Evolutionary conservation across 2,888 invertebrate species (phyloP), one percentile per base, ranked within the genome.

Genomic region (Griposia aprilina): DNA sequence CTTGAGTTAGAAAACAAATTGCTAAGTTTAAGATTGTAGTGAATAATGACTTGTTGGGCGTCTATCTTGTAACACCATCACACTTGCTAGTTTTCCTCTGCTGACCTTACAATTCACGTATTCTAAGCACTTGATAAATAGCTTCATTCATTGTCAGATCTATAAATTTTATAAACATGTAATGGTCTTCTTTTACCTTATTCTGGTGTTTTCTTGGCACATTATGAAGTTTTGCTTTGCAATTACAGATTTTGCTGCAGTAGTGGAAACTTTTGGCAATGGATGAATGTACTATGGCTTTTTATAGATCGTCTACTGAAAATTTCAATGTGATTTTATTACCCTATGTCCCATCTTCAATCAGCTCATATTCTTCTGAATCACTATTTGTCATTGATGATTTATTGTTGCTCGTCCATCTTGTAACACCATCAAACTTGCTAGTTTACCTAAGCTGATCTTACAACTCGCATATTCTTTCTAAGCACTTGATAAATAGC

Each of bases 11-110:
- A 70, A 81, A 85, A 85, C 76, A 78, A 78, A 84, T 82, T 65
- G 76, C 59, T 41, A 3, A 74, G 72, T 84, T 84, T 78, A 85
- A 84, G 82, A 85, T 82, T 74, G 60, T 57, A 50, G 85, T 84
- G 85, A 85, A 75, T 85, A 85, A 85, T 85, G 82, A 80, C 65
- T 85, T 73, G 82, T 74, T 79, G 72, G 41, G 15, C 11, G 57
- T 70, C 62, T 85, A 85, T 85, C 85, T 78, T 74, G 75, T 79
- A 79, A 85, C 85, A 74, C 82, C 85, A 85, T 85, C 84, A 82
- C 69, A 72, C 48, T 78, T 79, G 82, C 76, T 74, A 73, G 80
- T 85, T 82, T 85, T 57, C 76, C 67, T 79, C 63, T 65, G 76
- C 71, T 85, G 85, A 85, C 84, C 84, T 85, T 77, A 85, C 79